Conservation (phyloP, 1,140 invertebrate species). For the Ooceraea biroi region DNA sequence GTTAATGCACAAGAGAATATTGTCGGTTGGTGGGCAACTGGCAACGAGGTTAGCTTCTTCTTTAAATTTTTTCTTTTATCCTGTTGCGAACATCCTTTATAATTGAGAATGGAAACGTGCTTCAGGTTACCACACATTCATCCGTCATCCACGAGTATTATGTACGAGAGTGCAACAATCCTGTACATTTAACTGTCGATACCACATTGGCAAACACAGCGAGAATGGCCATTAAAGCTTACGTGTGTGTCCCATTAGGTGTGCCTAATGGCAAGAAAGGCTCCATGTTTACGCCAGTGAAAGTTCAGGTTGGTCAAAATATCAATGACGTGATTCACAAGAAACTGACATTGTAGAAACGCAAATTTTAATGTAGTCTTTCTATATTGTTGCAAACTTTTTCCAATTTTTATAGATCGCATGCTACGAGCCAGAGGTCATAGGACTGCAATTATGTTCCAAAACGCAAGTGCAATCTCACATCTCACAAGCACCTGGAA, state of each 20-base stretch:
- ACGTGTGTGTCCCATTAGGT: conserved; percentile 89
- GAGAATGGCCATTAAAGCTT: conserved; percentile 96
- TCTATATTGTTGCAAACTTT: conserved; percentile 14
- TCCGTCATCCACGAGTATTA: conserved; percentile 99
- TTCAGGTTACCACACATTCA: conserved; percentile 96
- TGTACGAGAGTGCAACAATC: conserved; percentile 96
- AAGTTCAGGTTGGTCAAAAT: conserved; percentile 88
- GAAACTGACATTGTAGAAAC: background rate
- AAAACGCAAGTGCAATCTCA: conserved; percentile 88
- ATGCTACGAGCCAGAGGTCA: conserved; percentile 96
- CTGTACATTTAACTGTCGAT: conserved; percentile 97
- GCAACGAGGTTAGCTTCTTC: conserved; percentile 89
- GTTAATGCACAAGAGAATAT: conserved; percentile 97
- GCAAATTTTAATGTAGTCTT: background rate
- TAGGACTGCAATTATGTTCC: conserved; percentile 92
- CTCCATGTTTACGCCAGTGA: conserved; percentile 98
- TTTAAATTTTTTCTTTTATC: background rate
- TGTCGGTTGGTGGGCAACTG: conserved; percentile 99
- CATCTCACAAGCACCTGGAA: conserved; percentile 72
- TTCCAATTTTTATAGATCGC: conserved; percentile 85
- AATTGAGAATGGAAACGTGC: background rate
- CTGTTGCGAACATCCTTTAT: background rate
- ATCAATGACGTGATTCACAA: background rate
- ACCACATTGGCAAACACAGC: conserved; percentile 92
- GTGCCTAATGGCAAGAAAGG: conserved; percentile 96